These are phyloP conservation scores for Poeciliopsis occidentalis DNA, from an alignment of 2,113 vertebrate genomes.

Conservation along the genomic window DNA sequence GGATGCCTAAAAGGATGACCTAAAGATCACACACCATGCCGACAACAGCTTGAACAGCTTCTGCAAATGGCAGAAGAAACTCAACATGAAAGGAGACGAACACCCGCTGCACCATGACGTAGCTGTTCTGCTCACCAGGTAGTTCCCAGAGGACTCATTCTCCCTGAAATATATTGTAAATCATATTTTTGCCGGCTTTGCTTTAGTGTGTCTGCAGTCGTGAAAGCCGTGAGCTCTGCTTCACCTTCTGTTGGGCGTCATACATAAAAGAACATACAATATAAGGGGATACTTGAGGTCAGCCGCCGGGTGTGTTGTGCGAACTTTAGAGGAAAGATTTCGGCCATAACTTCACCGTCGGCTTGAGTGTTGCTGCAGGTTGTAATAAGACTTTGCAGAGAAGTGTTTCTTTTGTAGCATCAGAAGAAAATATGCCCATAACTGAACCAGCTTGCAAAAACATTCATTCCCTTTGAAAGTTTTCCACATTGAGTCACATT, in stretches of 20 bases:
- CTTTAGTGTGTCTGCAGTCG: too few species aligned
- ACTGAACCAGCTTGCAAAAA: neutral
- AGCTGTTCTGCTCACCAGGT: constrained; percentile 95
- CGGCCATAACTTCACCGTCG: too few species aligned
- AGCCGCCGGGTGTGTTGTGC: too few species aligned
- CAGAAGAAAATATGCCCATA: too few species aligned
- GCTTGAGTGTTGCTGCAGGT: neutral
- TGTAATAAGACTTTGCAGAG: neutral
- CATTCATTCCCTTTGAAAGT: too few species aligned
- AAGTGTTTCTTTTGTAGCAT: neutral
- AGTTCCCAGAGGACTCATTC: neutral
- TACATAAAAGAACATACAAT: too few species aligned
- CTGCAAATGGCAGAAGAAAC: constrained; percentile 95
- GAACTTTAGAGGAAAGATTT: too few species aligned
- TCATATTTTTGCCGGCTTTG: too few species aligned
- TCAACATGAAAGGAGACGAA: constrained; percentile 90
- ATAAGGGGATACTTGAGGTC: too few species aligned
- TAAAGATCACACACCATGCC: constrained; percentile 94
- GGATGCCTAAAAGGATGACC: constrained; percentile 82
- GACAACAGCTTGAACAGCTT: constrained; percentile 94
- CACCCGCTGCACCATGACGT: constrained; percentile 93
- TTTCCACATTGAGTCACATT: too few species aligned
- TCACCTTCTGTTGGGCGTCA: too few species aligned
- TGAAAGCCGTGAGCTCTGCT: too few species aligned
- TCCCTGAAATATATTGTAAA: neutral